Conservation (phyloP, 2,797 vertebrate species). For the Malurus leucopterus region DNA sequence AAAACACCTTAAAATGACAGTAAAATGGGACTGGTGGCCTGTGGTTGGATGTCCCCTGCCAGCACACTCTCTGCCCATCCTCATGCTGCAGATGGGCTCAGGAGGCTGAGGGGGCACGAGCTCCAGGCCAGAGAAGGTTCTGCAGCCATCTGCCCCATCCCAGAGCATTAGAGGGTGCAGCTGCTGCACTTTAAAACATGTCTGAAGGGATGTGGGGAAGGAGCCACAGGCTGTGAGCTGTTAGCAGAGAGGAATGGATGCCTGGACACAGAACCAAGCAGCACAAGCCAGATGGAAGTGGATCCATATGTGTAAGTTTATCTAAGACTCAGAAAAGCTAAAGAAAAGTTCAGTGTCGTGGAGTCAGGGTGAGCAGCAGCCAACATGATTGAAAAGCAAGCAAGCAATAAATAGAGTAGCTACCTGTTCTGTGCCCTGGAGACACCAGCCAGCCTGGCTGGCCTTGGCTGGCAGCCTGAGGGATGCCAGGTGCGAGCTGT, state of each 20-base stretch:
- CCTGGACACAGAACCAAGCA: background rate
- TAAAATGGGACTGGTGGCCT: background rate
- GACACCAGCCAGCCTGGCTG: background rate
- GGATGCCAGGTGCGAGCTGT: background rate
- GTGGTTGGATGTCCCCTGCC: background rate
- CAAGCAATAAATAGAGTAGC: conserved; percentile 19
- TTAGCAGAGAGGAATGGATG: background rate
- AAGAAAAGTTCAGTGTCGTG: background rate
- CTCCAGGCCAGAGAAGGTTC: background rate
- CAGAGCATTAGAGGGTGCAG: background rate
- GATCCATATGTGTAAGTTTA: background rate
- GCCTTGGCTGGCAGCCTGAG: background rate
- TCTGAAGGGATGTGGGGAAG: background rate
- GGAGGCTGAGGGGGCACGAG: background rate
- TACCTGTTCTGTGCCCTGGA: background rate
- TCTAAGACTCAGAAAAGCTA: background rate
- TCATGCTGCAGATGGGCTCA: background rate
- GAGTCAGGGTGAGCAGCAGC: background rate
- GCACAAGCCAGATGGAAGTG: background rate
- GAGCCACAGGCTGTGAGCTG: background rate
- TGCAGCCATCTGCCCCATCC: background rate
- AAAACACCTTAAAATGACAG: rapidly evolving
- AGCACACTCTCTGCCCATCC: background rate
- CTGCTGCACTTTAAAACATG: background rate
- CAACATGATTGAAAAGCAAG: conserved; percentile 11